Evolutionary conservation across 2,113 vertebrate species (phyloP).

Genomic region (Enhydra lutris): DNA sequence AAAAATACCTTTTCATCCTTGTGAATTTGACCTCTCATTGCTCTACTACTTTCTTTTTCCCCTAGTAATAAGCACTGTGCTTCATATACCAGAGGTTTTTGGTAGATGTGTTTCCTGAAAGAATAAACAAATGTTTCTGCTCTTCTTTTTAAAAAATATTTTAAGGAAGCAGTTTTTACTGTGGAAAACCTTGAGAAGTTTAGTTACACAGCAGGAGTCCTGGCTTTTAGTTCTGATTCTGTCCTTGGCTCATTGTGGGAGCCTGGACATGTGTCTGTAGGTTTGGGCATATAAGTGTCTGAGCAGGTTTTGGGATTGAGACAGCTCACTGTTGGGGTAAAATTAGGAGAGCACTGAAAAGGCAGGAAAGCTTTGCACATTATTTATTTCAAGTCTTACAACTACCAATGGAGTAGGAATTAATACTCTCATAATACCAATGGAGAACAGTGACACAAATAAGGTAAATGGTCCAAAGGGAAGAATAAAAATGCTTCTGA

Average conservation of each 20-base stretch:
- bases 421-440: neutral
- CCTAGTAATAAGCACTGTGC: no score
- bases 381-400: neutral
- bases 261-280: neutral
- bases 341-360: neutral
- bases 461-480: neutral
- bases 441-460: neutral
- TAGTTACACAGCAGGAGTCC: neutral
- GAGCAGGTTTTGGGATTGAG: neutral
- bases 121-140: neutral
- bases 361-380: neutral
- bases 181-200: slow-evolving; percentile 1
- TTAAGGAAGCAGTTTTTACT: neutral
- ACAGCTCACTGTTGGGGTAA: neutral
- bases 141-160: neutral
- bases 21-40: neutral
- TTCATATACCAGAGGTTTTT: neutral
- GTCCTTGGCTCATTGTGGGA: neutral
- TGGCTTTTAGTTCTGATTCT: neutral
- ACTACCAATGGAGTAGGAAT: neutral
- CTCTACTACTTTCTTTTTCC: neutral
- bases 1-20: neutral
- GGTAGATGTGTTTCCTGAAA: neutral
- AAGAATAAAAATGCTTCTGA: neutral
- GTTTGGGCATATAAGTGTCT: neutral